phyloP scores from a whole-genome alignment of 2,888 invertebrate genomes.

The Ophioninae sp. region DNA sequence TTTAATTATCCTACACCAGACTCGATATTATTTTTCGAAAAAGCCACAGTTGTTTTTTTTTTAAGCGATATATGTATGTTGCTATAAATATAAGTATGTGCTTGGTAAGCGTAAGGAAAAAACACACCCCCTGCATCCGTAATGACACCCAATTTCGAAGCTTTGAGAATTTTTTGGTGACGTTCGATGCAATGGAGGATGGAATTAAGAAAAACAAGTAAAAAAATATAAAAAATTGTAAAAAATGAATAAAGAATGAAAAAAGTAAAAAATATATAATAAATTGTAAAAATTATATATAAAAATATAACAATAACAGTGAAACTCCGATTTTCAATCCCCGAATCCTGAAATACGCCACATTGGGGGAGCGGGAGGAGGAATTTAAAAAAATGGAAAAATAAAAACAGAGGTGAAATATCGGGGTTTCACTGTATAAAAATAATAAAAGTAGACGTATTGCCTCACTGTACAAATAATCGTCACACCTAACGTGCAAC shows the following conservation, averaged over 20 bases:
- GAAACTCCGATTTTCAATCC: too few species aligned
- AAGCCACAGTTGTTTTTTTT: not conserved
- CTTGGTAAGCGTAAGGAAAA: not conserved
- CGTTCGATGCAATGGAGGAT: not conserved
- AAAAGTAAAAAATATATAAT: not conserved
- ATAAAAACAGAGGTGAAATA: not conserved
- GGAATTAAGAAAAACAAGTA: not conserved
- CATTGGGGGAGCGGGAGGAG: not conserved
- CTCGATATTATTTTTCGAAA: not conserved
- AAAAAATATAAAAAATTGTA: not conserved
- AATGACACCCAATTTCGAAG: not conserved
- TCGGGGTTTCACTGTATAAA: too few species aligned
- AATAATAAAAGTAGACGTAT: conserved; percentile 5
- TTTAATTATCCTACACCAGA: too few species aligned
- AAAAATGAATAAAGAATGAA: not conserved
- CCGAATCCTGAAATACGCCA: not conserved
- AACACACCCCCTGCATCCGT: not conserved
- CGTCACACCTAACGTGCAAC: conserved; percentile 11
- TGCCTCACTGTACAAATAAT: conserved; percentile 11
- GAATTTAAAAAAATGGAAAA: not conserved
- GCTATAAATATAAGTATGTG: not conserved
- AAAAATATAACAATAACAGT: too few species aligned
- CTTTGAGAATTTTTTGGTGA: not conserved
- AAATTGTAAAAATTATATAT: not conserved
- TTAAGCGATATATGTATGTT: not conserved